Evolutionary conservation across 2,113 vertebrate species (phyloP).

Genomic region (Pangasianodon hypophthalmus): DNA sequence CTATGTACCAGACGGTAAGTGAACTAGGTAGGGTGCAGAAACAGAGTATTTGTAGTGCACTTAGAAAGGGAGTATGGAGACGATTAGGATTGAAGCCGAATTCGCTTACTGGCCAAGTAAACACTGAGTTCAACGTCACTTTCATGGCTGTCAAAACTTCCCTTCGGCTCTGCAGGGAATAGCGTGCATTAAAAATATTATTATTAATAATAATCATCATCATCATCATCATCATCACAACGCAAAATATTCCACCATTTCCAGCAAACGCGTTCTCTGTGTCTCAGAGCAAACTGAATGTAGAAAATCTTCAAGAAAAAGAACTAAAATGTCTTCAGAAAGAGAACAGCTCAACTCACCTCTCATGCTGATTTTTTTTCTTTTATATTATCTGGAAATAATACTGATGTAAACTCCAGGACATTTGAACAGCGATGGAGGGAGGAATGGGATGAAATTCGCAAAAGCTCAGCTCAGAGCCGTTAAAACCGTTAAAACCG

Average conservation of each 20-base stretch:
- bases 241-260: background rate
- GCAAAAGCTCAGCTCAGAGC: conserved; percentile 64
- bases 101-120: background rate
- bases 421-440: conserved; percentile 47
- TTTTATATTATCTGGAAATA: conserved; percentile 57
- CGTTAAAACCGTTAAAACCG: conserved; percentile 43
- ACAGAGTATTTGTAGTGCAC: background rate
- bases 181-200: background rate
- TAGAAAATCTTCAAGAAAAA: background rate
- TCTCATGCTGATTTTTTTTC: conserved; percentile 68
- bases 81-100: background rate
- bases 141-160: conserved; percentile 4
- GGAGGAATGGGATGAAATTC: conserved; percentile 27
- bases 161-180: background rate
- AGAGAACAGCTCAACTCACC: conserved; percentile 64
- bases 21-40: background rate
- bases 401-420: conserved; percentile 67
- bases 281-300: background rate
- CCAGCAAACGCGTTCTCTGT: background rate
- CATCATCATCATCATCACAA: background rate
- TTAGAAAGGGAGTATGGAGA: background rate
- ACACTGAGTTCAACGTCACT: background rate
- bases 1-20: rapidly evolving
- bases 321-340: background rate
- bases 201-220: background rate